These are phyloP conservation scores for Lamellibrachia columna DNA, from an alignment of 2,888 invertebrate species.

Conservation along the genomic window DNA sequence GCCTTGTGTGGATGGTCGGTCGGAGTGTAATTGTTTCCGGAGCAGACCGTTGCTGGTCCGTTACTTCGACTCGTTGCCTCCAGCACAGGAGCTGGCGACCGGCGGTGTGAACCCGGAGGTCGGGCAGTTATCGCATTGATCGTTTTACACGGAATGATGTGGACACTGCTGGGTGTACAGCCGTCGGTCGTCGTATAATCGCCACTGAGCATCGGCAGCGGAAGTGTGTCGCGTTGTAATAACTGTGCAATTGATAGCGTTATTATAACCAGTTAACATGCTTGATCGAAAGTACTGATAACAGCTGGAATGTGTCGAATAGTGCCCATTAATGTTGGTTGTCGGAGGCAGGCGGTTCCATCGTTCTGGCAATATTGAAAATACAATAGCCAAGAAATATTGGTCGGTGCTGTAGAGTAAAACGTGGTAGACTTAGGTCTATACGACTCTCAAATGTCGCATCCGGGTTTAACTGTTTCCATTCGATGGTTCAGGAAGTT, in stretches of 20 bases:
- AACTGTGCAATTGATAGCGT: background rate
- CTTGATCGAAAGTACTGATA: background rate
- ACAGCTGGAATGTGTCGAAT: background rate
- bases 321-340: background rate
- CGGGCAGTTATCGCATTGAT: background rate
- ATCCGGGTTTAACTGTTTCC: background rate
- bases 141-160: background rate
- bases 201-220: background rate
- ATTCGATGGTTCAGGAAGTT: no score
- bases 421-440: background rate
- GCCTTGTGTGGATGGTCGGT: background rate
- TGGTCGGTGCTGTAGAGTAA: background rate
- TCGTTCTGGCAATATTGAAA: background rate
- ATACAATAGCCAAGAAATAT: background rate
- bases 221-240: background rate
- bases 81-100: background rate
- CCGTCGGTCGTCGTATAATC: background rate
- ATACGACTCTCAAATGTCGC: background rate
- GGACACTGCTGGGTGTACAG: background rate
- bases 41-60: background rate
- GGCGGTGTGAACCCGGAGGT: conserved; percentile 3
- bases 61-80: background rate
- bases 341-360: background rate
- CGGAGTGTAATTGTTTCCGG: background rate
- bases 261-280: conserved; percentile 11